phyloP scores from a whole-genome alignment of 2,797 vertebrate species.

The Anolis apletophallus region DNA sequence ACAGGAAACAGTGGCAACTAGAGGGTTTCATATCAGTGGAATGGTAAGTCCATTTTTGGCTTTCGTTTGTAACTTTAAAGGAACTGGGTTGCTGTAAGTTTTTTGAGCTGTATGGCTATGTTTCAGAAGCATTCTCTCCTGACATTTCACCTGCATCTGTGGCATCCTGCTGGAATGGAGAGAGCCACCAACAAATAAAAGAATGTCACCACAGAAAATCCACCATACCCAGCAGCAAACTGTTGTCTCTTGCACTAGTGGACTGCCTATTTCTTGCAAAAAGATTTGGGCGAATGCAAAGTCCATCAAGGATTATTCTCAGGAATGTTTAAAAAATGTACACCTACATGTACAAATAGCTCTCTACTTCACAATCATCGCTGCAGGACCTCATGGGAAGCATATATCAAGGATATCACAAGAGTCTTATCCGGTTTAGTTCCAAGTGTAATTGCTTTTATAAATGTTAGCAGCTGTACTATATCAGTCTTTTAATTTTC shows the following conservation, averaged over 20 bases:
- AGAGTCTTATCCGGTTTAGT: constrained; percentile 22
- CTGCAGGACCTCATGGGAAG: background rate
- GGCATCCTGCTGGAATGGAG: no score
- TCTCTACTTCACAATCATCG: background rate
- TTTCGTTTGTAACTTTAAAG: no score
- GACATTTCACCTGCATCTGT: no score
- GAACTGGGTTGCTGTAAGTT: no score
- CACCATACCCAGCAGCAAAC: background rate
- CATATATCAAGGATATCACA: constrained; percentile 25
- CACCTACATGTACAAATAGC: background rate
- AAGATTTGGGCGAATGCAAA: fast-evolving
- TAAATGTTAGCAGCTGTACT: constrained; percentile 64
- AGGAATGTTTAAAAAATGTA: background rate
- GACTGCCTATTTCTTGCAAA: background rate
- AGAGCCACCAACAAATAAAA: background rate
- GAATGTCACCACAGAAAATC: background rate
- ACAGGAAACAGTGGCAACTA: no score
- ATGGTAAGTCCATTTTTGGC: no score
- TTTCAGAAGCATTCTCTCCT: no score
- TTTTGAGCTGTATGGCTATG: no score
- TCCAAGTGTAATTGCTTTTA: constrained; percentile 58
- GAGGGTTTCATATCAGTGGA: no score
- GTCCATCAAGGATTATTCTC: background rate
- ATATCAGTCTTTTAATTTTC: constrained; percentile 72
- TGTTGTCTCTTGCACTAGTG: no score